Percentiles rank a stretch among this genome's conserved stretches.
Evolutionary conservation across 2,888 invertebrate genomes (phyloP).

Genomic region (Bellardia pandia): DNA sequence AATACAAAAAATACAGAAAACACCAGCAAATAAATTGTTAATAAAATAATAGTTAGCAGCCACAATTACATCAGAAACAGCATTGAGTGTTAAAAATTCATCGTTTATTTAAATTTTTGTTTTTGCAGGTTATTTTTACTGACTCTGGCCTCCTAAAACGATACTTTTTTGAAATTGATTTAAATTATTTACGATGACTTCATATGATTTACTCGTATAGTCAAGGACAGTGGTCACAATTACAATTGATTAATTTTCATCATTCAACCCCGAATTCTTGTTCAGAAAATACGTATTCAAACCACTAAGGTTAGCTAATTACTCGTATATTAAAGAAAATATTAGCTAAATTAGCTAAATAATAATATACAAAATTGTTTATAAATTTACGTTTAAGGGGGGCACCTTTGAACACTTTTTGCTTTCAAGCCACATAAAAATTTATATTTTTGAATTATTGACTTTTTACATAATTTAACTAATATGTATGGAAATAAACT

Average conservation of each 20-base stretch:
- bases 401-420: no score
- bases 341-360: no score
- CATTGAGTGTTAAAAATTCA: constrained; percentile 26
- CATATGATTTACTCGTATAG: neutral
- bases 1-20: neutral
- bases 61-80: constrained; percentile 23
- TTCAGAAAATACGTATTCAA: neutral
- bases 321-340: no score
- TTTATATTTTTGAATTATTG: no score
- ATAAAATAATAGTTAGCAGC: constrained; percentile 33
- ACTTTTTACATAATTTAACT: no score
- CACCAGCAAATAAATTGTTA: neutral
- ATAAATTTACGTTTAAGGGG: no score
- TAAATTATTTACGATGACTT: constrained; percentile 1
- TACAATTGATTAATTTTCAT: neutral
- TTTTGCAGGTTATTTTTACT: neutral
- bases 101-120: neutral
- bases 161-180: neutral
- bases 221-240: neutral
- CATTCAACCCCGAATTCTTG: neutral
- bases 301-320: neutral
- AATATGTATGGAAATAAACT: no score
- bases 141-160: constrained; percentile 19
- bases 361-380: no score
- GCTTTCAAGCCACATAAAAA: no score